phyloP scores from a whole-genome alignment of 2,797 vertebrate genomes.

The Sebastiscus albofasciatus region DNA sequence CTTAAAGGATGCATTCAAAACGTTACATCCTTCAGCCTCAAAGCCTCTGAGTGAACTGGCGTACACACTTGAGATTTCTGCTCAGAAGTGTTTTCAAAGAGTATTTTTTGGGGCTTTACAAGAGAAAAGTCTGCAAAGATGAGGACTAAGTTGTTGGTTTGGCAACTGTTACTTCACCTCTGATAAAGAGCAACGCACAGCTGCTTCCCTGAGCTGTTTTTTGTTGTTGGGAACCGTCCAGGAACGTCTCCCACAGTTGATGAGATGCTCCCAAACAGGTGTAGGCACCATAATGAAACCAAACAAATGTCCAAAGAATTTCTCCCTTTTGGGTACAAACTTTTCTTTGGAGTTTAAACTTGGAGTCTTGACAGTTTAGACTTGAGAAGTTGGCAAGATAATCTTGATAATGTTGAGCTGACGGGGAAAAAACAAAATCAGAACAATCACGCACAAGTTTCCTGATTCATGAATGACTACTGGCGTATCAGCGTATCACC shows the following conservation, averaged over 20 bases:
- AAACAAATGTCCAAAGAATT: not conserved
- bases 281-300: not conserved
- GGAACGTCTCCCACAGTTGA: not conserved
- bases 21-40: not conserved
- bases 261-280: not conserved
- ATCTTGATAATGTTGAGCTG: not conserved
- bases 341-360: not conserved
- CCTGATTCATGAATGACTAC: not conserved
- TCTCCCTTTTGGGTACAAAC: not conserved
- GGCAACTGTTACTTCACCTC: no score
- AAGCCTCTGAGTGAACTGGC: not conserved
- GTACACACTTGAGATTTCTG: not conserved
- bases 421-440: not conserved
- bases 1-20: not conserved
- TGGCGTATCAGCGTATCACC: not conserved
- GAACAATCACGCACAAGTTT: not conserved
- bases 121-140: not conserved
- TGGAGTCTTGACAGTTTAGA: not conserved
- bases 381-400: not conserved
- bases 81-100: not conserved
- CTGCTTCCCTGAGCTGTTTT: not conserved
- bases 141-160: not conserved
- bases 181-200: no score
- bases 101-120: fast-evolving
- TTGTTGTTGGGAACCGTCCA: not conserved